These are phyloP conservation scores for Cephus pulcher DNA, from an alignment of 2,888 invertebrate species.

Conservation along the genomic window DNA sequence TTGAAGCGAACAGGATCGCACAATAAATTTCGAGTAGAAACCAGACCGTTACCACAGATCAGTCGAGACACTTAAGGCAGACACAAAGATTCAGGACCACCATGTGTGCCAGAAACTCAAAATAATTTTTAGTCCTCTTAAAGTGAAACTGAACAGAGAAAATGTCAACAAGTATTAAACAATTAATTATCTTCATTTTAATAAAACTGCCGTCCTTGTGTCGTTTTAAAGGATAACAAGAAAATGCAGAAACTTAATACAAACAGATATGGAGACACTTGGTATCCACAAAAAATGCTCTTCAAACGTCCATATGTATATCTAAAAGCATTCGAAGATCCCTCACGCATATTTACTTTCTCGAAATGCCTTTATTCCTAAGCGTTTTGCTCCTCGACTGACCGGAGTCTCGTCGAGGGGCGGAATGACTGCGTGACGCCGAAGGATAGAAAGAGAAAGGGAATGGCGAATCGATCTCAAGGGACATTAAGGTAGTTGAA, in stretches of 20 bases:
- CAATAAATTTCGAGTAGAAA: neutral
- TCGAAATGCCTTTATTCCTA: neutral
- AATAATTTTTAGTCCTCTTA: neutral
- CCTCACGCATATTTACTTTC: neutral
- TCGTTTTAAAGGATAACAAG: neutral
- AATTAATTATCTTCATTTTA: neutral
- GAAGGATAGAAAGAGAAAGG: slow-evolving; percentile 6
- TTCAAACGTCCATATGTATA: neutral
- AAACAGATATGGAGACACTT: neutral
- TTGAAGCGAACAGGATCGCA: neutral
- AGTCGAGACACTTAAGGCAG: neutral
- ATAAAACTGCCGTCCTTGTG: neutral
- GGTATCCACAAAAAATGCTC: neutral
- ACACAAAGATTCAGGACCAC: neutral
- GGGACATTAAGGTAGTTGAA: slow-evolving; percentile 37
- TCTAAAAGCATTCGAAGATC: neutral
- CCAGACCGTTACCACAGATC: neutral
- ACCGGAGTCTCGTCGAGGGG: neutral
- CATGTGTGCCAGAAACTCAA: neutral
- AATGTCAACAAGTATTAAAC: neutral
- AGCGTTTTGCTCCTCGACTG: neutral
- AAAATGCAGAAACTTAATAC: neutral
- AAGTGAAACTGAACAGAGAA: neutral
- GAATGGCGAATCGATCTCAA: slow-evolving; percentile 33
- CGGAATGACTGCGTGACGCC: neutral